Conservation (phyloP, 2,113 vertebrate genomes). For the Zosterops pallidus region DNA sequence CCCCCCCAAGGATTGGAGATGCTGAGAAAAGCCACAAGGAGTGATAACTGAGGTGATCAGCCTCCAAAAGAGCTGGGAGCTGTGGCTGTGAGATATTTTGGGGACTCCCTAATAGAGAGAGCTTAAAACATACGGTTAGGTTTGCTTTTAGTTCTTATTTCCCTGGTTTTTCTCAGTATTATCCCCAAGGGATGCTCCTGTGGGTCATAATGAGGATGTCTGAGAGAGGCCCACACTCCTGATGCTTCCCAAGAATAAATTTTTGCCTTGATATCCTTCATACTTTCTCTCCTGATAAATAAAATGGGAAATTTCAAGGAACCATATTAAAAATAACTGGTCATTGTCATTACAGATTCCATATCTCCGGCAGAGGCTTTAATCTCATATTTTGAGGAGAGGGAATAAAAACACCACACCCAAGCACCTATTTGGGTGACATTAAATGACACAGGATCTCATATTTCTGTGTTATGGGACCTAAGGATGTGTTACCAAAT, state of each 20-base stretch:
- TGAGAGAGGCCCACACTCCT: accelerated
- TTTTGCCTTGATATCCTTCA: background rate
- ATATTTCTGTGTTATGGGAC: background rate
- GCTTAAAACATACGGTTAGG: accelerated
- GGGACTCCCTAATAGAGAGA: background rate
- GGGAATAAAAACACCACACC: accelerated
- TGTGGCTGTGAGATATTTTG: background rate
- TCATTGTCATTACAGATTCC: background rate
- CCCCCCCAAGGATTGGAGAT: accelerated
- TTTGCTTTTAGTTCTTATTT: background rate
- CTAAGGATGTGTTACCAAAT: background rate
- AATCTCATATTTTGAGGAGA: background rate
- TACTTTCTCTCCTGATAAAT: background rate
- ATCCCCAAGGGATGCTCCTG: background rate
- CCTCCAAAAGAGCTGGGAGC: background rate
- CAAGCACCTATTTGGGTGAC: background rate
- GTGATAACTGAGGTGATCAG: background rate
- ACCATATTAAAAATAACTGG: background rate
- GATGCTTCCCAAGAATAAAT: background rate
- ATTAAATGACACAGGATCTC: background rate
- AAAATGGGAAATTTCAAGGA: background rate
- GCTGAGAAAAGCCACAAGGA: background rate
- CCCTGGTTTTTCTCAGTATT: background rate
- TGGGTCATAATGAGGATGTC: background rate
- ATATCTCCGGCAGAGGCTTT: background rate